Conservation (phyloP, 2,888 invertebrate species). For the Liodrosophila aerea region DNA sequence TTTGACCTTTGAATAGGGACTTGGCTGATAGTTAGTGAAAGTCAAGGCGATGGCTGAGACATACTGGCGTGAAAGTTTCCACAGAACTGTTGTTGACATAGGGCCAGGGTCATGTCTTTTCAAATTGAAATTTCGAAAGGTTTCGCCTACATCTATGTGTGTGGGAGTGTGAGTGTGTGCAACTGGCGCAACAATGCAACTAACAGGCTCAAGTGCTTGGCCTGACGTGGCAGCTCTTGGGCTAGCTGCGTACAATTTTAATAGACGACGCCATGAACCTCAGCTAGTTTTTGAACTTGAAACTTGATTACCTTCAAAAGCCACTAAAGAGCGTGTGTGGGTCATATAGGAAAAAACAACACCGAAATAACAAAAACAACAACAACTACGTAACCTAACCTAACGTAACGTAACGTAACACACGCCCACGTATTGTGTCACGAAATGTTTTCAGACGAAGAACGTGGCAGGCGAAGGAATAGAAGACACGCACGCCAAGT, state of each 20-base stretch:
- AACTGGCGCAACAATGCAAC: constrained; percentile 38
- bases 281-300: constrained; percentile 72
- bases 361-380: constrained; percentile 24
- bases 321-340: constrained; percentile 55
- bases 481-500: constrained; percentile 64
- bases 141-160: constrained; percentile 32
- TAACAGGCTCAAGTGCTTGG: constrained; percentile 13
- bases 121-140: constrained; percentile 59
- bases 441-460: constrained; percentile 59
- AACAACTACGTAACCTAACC: constrained; percentile 16
- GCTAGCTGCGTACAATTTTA: constrained; percentile 28
- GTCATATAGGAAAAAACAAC: constrained; percentile 33
- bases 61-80: constrained; percentile 49
- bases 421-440: constrained; percentile 65
- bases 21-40: constrained; percentile 28
- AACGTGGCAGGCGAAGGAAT: constrained; percentile 30
- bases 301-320: constrained; percentile 75
- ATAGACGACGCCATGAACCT: constrained; percentile 64
- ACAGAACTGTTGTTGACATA: constrained; percentile 56
- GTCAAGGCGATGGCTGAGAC: constrained; percentile 54
- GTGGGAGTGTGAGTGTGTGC: constrained; percentile 35
- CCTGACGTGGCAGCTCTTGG: neutral
- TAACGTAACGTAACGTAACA: constrained; percentile 10
- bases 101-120: constrained; percentile 59
- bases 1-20: constrained; percentile 28